Percentiles rank a stretch among this genome's conserved stretches.
phyloP scores from a whole-genome alignment of 1,140 invertebrate genomes.

The Caerostris darwini region DNA sequence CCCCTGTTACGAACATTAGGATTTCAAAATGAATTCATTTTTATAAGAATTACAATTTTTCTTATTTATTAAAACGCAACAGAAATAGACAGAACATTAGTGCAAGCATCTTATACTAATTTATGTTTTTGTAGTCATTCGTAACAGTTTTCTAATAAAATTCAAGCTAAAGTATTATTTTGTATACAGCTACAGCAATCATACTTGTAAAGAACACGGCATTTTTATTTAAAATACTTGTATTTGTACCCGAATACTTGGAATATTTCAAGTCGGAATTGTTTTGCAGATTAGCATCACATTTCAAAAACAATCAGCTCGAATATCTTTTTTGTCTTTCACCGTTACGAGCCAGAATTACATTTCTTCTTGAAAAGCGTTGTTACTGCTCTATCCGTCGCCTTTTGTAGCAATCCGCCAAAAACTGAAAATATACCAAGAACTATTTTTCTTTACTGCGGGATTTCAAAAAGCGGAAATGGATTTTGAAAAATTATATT shows the following conservation, averaged over 20 bases:
- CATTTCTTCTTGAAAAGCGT: neutral
- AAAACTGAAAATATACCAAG: slow-evolving; percentile 7
- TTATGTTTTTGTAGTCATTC: no score
- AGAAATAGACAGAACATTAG: no score
- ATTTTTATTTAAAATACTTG: neutral
- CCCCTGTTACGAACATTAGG: no score
- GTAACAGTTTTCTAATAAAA: no score
- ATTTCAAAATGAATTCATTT: no score
- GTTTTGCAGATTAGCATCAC: neutral
- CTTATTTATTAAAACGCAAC: no score
- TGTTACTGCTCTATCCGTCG: neutral
- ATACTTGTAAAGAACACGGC: neutral
- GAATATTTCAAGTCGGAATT: neutral
- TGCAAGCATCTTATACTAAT: no score
- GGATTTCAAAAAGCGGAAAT: slow-evolving; percentile 39
- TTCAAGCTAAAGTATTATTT: no score
- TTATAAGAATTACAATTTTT: no score
- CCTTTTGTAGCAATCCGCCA: neutral
- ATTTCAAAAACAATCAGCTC: slow-evolving; percentile 13
- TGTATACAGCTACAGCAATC: neutral
- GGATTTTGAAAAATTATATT: slow-evolving; percentile 68
- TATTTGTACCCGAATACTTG: neutral
- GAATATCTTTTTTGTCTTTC: neutral
- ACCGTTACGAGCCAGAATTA: neutral
- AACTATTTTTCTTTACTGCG: neutral